These are phyloP conservation scores for Clarias macrocephalus DNA, from an alignment of 2,113 vertebrate species.

Conservation along the genomic window DNA sequence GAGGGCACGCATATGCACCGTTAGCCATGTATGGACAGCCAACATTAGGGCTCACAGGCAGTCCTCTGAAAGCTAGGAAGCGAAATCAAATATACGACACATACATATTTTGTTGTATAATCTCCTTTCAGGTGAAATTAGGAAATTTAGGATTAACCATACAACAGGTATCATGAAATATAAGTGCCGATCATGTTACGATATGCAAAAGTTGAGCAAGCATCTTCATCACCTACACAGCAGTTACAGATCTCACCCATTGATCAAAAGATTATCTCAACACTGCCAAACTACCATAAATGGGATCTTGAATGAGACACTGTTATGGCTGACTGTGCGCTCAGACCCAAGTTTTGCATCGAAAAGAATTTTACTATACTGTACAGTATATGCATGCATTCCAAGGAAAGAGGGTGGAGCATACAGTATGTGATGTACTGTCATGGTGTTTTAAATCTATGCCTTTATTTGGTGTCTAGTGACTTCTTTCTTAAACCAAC, in stretches of 20 bases:
- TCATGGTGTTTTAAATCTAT: background rate
- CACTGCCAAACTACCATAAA: background rate
- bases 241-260: background rate
- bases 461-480: background rate
- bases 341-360: background rate
- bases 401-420: background rate
- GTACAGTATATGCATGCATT: background rate
- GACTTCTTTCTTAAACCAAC: background rate
- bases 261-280: background rate
- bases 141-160: background rate
- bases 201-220: background rate
- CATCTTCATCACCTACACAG: background rate
- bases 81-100: background rate
- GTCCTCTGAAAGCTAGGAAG: constrained; percentile 85
- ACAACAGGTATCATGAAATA: background rate
- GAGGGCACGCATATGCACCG: constrained; percentile 81
- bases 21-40: constrained; percentile 91
- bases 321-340: background rate
- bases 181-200: background rate
- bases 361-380: background rate
- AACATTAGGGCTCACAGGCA: constrained; percentile 79
- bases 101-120: background rate
- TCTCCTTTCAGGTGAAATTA: background rate
- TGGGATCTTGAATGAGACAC: background rate
- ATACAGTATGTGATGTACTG: background rate